These are phyloP conservation scores for Propsilocerus akamusi DNA, from an alignment of 1,140 invertebrate species.

Conservation along the genomic window DNA sequence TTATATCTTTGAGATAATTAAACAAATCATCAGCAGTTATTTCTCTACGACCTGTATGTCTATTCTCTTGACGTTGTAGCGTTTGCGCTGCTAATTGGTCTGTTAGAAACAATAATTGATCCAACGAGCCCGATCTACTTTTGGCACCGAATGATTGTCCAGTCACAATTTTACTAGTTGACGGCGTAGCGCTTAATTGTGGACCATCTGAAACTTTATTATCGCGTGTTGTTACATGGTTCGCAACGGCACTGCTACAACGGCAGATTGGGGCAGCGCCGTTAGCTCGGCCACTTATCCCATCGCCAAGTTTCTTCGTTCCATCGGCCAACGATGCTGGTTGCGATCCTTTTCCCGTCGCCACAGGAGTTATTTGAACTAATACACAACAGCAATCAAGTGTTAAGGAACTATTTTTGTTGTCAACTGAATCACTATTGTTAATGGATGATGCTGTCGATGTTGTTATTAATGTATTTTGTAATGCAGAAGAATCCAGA, in stretches of 20 bases:
- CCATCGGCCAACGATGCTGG: conserved; percentile 25
- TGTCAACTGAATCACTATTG: conserved; percentile 13
- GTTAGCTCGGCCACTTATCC: conserved; percentile 25
- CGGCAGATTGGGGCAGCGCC: conserved; percentile 16
- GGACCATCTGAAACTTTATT: not conserved
- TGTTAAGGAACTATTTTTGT: conserved; percentile 22
- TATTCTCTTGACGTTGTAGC: not conserved
- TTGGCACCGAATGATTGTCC: conserved; percentile 2
- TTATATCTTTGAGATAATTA: conserved; percentile 2
- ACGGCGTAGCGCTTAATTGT: not conserved
- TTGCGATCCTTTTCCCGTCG: conserved; percentile 16
- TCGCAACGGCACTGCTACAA: not conserved
- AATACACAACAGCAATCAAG: conserved; percentile 27
- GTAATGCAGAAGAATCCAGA: conserved; percentile 23
- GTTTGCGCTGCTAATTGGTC: not conserved
- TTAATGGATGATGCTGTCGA: conserved; percentile 5
- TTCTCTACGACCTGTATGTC: not conserved
- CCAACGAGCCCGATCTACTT: not conserved
- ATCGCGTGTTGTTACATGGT: not conserved
- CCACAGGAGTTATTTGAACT: conserved; percentile 25
- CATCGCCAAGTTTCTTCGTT: conserved; percentile 19
- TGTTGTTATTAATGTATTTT: conserved; percentile 6
- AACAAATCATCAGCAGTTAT: not conserved
- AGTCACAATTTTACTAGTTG: not conserved
- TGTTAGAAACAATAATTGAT: not conserved